Evolutionary conservation across 2,888 invertebrate species (phyloP).

Genomic region (Tromatobia lineatoria): DNA sequence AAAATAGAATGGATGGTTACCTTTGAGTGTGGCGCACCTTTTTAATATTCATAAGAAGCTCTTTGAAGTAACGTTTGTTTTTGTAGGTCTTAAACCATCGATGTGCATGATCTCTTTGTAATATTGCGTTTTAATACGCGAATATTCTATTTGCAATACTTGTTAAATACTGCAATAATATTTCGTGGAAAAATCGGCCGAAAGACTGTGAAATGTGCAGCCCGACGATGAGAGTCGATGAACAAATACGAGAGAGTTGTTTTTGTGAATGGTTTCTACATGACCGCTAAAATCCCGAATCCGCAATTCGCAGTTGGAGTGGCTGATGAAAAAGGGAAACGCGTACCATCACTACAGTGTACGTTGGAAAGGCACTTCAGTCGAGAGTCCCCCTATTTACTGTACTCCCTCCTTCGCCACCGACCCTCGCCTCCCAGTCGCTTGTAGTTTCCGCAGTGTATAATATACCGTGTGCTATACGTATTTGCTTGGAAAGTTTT

Average conservation of each 20-base stretch:
- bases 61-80: not conserved
- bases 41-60: not conserved
- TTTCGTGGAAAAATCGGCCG: not conserved
- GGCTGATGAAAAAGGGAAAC: conserved; percentile 61
- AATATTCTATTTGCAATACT: not conserved
- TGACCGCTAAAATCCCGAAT: conserved; percentile 41
- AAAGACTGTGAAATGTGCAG: not conserved
- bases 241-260: conserved; percentile 32
- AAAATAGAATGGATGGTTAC: too few species aligned
- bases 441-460: conserved; percentile 19
- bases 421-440: conserved; percentile 14
- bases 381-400: conserved; percentile 39
- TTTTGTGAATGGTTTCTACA: conserved; percentile 41
- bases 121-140: not conserved
- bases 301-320: conserved; percentile 42
- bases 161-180: conserved; percentile 1
- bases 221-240: not conserved
- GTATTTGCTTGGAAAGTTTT: conserved; percentile 59
- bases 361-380: conserved; percentile 41
- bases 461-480: conserved; percentile 17
- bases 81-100: not conserved
- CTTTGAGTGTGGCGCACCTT: too few species aligned
- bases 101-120: not conserved
- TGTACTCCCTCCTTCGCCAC: conserved; percentile 24
- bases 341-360: conserved; percentile 4